Base-by-base conservation (phyloP, 2,888 invertebrate genomes). In the Sminthurides aquaticus region DNA sequence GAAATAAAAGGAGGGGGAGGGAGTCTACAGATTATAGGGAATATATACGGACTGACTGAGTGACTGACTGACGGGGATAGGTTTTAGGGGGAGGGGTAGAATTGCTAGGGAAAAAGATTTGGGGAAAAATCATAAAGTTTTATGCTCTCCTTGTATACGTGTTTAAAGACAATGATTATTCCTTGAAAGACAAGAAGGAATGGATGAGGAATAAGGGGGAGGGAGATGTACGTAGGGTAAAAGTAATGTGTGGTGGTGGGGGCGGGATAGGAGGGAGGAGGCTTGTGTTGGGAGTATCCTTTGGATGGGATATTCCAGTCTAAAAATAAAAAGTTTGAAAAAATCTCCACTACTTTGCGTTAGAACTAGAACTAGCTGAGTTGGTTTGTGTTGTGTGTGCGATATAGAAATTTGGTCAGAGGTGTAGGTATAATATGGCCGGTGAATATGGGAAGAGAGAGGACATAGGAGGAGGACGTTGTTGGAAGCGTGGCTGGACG, bases 361-460 rank as follows among this genome's bases (percentile, higher is more conserved):
- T n/a, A n/a, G n/a, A n/a, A n/a, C n/a, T n/a, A n/a, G n/a, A n/a
- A n/a, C n/a, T n/a, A n/a, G n/a, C n/a, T n/a, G n/a, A 34, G 43
- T 34, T 34, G 5, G 43, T 15, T 34, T 34, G 43, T 15, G 24
- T 52, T 54, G 55, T 52, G 28, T 62, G 34, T 52, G 25, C 52
- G 56, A 67, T 66, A 68, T 64, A 65, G 65, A 68, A 68, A 68
- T 68, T 68, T 68, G 65, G 68, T 68, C 68, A 65, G 65, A 65
- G 62, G 60, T 57, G 29, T 60, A 65, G 65, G 61, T 28, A 60
- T 43, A 3, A 22, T n/a, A n/a, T n/a, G n/a, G n/a, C n/a, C n/a
- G n/a, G n/a, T n/a, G n/a, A n/a, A n/a, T n/a, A n/a, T n/a, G n/a
- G n/a, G n/a, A n/a, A n/a, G n/a, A n/a, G n/a, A n/a, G n/a, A n/a